These are phyloP conservation scores for Myopa testacea DNA, from an alignment of 2,888 invertebrate genomes.

Conservation along the genomic window DNA sequence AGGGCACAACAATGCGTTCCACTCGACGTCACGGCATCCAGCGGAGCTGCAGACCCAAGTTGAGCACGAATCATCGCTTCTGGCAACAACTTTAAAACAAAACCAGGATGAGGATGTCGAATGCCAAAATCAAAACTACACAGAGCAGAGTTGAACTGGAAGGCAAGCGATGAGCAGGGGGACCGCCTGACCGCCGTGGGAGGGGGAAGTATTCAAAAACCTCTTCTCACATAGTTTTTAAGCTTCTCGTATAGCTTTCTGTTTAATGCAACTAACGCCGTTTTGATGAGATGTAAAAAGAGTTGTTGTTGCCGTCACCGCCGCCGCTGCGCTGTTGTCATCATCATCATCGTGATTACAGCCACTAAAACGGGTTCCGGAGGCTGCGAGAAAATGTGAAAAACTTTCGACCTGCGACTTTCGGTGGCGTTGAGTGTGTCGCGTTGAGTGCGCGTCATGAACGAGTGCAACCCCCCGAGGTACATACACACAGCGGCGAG, in stretches of 20 bases:
- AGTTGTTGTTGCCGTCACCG: conserved; percentile 1
- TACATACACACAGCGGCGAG: neutral
- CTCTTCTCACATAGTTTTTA: conserved; percentile 19
- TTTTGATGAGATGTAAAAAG: conserved; percentile 26
- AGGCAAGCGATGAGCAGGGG: neutral
- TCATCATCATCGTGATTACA: neutral
- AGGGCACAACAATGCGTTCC: conserved; percentile 55
- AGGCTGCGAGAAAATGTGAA: conserved; percentile 8
- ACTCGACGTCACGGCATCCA: conserved; percentile 48
- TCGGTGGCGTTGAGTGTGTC: neutral
- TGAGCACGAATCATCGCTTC: conserved; percentile 39
- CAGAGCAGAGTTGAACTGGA: neutral
- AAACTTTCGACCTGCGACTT: neutral
- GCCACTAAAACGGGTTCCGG: neutral
- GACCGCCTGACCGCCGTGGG: neutral
- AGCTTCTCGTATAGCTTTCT: neutral
- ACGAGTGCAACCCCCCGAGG: conserved; percentile 19
- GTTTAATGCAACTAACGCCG: conserved; percentile 1
- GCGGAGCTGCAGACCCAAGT: conserved; percentile 43
- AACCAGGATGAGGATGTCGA: conserved; percentile 4
- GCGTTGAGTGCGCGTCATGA: neutral
- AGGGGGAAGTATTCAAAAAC: conserved; percentile 4
- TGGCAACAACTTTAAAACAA: conserved; percentile 41
- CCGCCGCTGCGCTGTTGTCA: neutral
- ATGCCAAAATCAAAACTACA: neutral